phyloP scores from a whole-genome alignment of 2,888 invertebrate genomes.

The Meghimatium bilineatum region DNA sequence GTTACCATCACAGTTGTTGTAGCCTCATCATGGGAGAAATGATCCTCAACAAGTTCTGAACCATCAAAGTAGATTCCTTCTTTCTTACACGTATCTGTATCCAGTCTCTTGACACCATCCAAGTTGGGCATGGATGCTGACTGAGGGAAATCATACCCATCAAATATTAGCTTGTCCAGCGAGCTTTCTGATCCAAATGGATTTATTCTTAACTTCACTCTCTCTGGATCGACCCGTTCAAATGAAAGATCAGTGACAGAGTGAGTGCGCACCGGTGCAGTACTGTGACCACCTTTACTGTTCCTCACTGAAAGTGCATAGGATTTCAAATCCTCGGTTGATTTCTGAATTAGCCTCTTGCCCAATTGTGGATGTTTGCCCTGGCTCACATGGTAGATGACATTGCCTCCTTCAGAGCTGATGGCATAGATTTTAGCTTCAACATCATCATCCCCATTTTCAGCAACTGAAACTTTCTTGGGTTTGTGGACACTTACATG shows the following conservation, averaged over 20 bases:
- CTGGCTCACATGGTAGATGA: conserved; percentile 79
- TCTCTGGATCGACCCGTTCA: conserved; percentile 78
- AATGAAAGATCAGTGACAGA: conserved; percentile 79
- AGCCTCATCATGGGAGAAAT: conserved; percentile 22
- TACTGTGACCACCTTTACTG: conserved; percentile 64
- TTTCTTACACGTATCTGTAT: conserved; percentile 71
- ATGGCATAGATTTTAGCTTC: conserved; percentile 86
- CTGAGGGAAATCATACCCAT: conserved; percentile 67
- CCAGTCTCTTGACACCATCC: conserved; percentile 67
- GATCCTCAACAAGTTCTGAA: conserved; percentile 57
- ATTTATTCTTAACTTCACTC: conserved; percentile 84
- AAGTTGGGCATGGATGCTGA: conserved; percentile 60
- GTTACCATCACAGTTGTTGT: conserved; percentile 7
- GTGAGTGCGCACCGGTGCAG: conserved; percentile 68
- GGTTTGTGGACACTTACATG: conserved; percentile 79
- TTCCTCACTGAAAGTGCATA: conserved; percentile 80
- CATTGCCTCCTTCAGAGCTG: conserved; percentile 88
- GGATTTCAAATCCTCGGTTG: conserved; percentile 77
- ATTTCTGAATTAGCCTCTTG: conserved; percentile 54
- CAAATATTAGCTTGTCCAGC: conserved; percentile 70
- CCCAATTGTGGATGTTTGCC: conserved; percentile 43
- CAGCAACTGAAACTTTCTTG: conserved; percentile 67
- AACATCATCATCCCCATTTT: conserved; percentile 63
- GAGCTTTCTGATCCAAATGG: conserved; percentile 79
- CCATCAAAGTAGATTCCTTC: conserved; percentile 75